Conservation (phyloP, 1,140 invertebrate genomes). For the Bemisia tabaci region DNA sequence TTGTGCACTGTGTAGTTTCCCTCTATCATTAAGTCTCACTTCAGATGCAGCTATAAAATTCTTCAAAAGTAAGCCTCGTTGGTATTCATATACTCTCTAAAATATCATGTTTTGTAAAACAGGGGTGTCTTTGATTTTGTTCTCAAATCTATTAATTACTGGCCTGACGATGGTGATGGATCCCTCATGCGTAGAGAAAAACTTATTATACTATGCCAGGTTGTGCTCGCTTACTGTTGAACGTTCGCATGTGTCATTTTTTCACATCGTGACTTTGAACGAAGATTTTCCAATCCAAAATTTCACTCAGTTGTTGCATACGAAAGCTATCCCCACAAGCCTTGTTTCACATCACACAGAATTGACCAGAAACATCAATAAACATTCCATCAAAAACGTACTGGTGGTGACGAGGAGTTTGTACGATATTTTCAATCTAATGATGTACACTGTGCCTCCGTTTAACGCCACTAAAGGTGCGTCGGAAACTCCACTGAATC, state of each 20-base stretch:
- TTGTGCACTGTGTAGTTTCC: too few species aligned
- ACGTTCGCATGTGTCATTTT: background rate
- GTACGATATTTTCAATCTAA: background rate
- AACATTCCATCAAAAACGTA: background rate
- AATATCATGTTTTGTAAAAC: too few species aligned
- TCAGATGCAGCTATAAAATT: too few species aligned
- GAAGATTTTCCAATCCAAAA: background rate
- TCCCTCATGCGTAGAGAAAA: too few species aligned
- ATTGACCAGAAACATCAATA: background rate
- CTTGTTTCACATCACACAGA: background rate
- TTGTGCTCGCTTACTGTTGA: background rate
- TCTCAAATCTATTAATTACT: too few species aligned
- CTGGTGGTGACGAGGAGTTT: background rate
- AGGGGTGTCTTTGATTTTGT: too few species aligned
- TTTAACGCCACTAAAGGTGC: background rate
- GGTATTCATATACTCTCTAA: too few species aligned
- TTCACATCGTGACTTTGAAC: background rate
- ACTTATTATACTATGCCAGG: too few species aligned
- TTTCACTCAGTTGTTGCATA: background rate
- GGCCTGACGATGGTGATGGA: too few species aligned
- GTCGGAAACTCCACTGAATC: background rate
- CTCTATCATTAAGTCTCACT: too few species aligned
- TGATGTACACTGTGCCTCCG: background rate
- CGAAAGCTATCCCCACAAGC: background rate
- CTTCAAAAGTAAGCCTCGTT: too few species aligned